Evolutionary conservation across 64 coral and sea anemone species (phyloP).

Genomic region (Actinia equina): DNA sequence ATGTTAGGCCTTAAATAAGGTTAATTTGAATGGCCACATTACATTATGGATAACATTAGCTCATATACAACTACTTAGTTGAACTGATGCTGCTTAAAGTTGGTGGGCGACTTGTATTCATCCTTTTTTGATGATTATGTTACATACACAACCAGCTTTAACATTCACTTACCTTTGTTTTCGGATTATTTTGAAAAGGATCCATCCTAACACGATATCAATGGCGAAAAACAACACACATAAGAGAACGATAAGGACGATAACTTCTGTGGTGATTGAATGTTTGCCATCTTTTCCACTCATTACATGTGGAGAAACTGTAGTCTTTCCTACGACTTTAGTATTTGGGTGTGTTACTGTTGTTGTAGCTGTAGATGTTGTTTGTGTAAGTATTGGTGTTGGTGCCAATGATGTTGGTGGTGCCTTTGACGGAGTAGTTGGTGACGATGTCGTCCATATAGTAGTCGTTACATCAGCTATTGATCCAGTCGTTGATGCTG

Average conservation of each 20-base stretch:
- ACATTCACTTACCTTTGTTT: constrained; percentile 2
- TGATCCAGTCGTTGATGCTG: background rate
- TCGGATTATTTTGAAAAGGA: background rate
- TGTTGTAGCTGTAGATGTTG: background rate
- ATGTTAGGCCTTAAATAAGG: too few species aligned
- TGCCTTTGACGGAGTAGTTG: background rate
- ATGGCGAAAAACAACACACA: constrained; percentile 4
- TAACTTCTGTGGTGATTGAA: background rate
- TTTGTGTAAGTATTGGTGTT: background rate
- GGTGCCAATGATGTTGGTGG: background rate
- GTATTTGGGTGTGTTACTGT: background rate
- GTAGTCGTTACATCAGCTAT: too few species aligned
- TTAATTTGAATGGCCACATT: too few species aligned
- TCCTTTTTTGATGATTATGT: background rate
- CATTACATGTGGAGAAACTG: background rate
- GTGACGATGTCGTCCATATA: background rate
- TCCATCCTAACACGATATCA: constrained; percentile 4
- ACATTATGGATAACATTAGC: too few species aligned
- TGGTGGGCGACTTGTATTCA: background rate
- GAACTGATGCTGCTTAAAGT: too few species aligned
- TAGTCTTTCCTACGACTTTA: too few species aligned
- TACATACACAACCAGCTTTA: background rate
- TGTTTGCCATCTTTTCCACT: background rate
- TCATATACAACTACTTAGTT: too few species aligned
- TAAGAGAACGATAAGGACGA: background rate